Evolutionary conservation across 2,888 invertebrate species (phyloP).

Genomic region (Lithophane ornitopus): DNA sequence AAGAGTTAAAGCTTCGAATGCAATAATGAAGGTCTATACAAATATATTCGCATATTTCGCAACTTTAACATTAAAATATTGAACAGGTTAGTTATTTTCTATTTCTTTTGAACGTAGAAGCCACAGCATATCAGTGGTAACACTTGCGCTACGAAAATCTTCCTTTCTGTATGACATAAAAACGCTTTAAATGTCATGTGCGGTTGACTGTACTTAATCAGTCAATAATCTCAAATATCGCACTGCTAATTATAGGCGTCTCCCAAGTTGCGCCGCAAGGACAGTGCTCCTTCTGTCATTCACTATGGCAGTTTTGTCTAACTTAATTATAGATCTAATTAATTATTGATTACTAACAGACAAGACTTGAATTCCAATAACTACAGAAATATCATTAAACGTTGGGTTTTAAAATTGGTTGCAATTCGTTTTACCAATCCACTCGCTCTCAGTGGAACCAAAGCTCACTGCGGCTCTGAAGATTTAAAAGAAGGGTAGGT

Average conservation of each 20-base stretch:
- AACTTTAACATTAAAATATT: neutral
- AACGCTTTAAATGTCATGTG: no score
- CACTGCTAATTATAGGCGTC: neutral
- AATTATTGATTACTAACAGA: neutral
- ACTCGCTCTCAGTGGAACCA: constrained; percentile 58
- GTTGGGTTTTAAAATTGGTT: neutral
- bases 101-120: neutral
- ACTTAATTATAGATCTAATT: neutral
- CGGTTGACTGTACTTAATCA: no score
- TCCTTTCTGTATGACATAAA: no score
- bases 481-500: constrained; percentile 73
- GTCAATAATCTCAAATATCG: neutral
- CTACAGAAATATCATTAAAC: neutral
- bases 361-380: neutral
- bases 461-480: constrained; percentile 66
- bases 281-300: neutral
- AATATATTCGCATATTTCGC: neutral
- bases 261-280: neutral
- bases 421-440: neutral
- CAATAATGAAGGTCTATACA: neutral
- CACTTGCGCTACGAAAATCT: no score
- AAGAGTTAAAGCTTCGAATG: neutral
- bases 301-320: no score
- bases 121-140: no score
- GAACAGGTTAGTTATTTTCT: neutral